These are phyloP conservation scores for Canis aureus DNA, from an alignment of 2,113 vertebrate genomes.

Conservation along the genomic window DNA sequence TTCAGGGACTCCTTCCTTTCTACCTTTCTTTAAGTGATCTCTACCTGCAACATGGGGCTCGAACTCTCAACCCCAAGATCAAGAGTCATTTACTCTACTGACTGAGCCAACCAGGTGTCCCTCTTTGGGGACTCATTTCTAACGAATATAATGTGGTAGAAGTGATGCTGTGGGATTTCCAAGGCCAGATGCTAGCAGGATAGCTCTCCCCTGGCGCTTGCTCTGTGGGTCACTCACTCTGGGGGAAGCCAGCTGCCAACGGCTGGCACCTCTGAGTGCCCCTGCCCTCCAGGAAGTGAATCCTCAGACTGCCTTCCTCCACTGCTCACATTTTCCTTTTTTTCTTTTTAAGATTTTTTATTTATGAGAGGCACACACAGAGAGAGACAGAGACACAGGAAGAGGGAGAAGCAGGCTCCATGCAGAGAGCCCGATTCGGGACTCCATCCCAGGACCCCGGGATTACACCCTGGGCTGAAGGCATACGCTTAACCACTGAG, in stretches of 20 bases:
- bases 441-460: no score
- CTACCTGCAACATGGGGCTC: not conserved
- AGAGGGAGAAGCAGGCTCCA: no score
- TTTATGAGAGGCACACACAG: no score
- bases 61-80: not conserved
- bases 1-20: not conserved
- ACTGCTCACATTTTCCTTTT: no score
- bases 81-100: not conserved
- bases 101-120: not conserved
- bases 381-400: no score
- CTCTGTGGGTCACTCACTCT: not conserved
- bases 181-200: not conserved
- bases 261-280: not conserved
- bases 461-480: no score
- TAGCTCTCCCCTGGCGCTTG: not conserved
- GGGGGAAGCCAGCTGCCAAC: not conserved
- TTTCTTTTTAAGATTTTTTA: no score
- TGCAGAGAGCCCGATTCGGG: no score
- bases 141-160: no score
- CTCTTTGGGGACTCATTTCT: not conserved
- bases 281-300: not conserved
- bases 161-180: no score
- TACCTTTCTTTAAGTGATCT: not conserved
- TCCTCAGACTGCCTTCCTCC: rapidly evolving
- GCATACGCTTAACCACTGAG: no score